phyloP scores from a whole-genome alignment of 2,797 vertebrate species.

The Cichlasoma orientale region DNA sequence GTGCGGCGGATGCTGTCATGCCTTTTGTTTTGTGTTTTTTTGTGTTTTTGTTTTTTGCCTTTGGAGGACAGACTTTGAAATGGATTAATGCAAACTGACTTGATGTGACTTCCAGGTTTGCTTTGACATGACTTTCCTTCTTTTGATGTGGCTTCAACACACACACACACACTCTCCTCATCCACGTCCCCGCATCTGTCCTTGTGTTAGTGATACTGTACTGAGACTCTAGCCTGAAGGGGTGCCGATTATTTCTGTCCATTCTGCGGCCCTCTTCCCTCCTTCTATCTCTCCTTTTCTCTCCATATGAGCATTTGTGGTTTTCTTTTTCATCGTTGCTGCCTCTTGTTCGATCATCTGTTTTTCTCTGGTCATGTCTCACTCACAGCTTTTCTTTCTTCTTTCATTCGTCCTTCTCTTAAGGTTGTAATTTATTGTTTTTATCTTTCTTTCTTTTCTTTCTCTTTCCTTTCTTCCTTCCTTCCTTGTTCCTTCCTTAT shows the following conservation, averaged over 20 bases:
- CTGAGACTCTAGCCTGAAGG: slow-evolving; percentile 44
- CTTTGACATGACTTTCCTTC: slow-evolving; percentile 56
- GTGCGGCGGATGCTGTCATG: slow-evolving; percentile 29
- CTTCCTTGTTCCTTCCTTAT: not conserved
- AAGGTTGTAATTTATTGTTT: not conserved
- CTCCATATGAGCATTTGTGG: not conserved
- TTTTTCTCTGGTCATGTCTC: not conserved
- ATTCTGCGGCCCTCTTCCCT: not conserved
- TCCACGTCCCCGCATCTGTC: slow-evolving; percentile 51
- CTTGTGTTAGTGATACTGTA: slow-evolving; percentile 47
- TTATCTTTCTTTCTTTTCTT: not conserved
- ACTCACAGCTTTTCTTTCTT: not conserved
- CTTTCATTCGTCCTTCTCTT: not conserved
- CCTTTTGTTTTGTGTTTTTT: slow-evolving; percentile 45
- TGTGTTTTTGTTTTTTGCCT: slow-evolving; percentile 24
- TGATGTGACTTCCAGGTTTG: slow-evolving; percentile 63
- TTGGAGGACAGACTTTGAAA: slow-evolving; percentile 65
- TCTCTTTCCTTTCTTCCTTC: not conserved
- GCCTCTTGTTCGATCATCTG: not conserved
- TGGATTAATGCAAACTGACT: slow-evolving; percentile 60
- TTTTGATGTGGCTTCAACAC: slow-evolving; percentile 56
- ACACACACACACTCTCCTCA: slow-evolving; percentile 12
- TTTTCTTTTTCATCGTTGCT: not conserved
- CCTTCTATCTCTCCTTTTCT: not conserved
- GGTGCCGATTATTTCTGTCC: slow-evolving; percentile 9